These are phyloP conservation scores for Macrochelys suwanniensis DNA, from an alignment of 2,797 vertebrate genomes.

Conservation along the genomic window DNA sequence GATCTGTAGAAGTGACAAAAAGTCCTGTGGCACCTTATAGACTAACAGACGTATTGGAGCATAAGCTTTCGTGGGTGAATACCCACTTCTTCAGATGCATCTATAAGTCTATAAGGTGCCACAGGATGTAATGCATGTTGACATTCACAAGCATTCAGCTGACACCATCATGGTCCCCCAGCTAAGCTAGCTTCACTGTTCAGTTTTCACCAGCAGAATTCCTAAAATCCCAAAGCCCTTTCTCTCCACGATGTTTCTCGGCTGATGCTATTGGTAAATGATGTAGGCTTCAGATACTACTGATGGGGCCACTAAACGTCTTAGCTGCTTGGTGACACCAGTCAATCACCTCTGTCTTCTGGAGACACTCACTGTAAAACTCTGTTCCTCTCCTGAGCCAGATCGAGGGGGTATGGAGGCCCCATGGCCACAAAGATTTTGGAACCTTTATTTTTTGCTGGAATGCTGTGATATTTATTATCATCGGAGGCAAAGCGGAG, in stretches of 20 bases:
- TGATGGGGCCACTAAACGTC: neutral
- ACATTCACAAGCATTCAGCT: accelerated
- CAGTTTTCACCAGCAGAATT: neutral
- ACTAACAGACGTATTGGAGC: too few relatives aligned
- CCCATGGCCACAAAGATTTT: neutral
- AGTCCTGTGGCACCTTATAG: too few relatives aligned
- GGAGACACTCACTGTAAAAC: neutral
- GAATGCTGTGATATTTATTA: neutral
- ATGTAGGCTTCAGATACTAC: neutral
- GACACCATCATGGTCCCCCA: neutral
- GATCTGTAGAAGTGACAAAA: too few relatives aligned
- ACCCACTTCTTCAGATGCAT: too few relatives aligned
- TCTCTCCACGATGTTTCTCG: neutral
- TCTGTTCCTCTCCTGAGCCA: neutral
- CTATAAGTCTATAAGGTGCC: too few relatives aligned
- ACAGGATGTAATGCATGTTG: neutral
- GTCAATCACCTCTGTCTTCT: neutral
- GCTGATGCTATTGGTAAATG: neutral
- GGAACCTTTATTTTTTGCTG: neutral
- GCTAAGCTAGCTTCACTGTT: neutral
- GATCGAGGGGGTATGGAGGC: neutral
- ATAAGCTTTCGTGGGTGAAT: too few relatives aligned
- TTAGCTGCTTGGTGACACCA: neutral
- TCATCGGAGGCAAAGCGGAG: neutral
- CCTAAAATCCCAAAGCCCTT: neutral